Conservation (phyloP, 2,113 vertebrate genomes). For the Actenoides lindsayi region DNA sequence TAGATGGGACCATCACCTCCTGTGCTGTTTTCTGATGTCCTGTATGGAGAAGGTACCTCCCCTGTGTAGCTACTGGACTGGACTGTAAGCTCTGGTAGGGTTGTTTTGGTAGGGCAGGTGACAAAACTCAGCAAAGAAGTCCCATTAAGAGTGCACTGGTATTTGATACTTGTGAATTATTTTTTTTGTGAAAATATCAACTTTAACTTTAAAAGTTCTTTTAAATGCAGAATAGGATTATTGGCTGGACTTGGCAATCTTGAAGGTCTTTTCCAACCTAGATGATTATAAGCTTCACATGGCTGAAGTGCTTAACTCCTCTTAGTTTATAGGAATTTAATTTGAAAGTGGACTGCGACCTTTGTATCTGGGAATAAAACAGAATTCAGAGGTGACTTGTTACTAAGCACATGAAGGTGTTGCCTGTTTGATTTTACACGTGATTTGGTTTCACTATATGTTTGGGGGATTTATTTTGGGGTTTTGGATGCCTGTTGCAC, state of each 20-base stretch:
- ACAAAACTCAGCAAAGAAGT: not conserved
- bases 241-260: not conserved
- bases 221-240: not conserved
- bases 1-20: not conserved
- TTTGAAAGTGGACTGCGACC: not conserved
- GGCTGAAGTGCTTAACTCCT: fast-evolving
- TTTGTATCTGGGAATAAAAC: not conserved
- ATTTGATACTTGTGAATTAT: not conserved
- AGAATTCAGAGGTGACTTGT: not conserved
- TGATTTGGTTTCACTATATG: not conserved
- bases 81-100: not conserved
- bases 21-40: not conserved
- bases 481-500: not conserved
- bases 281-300: not conserved
- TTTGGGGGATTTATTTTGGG: not conserved
- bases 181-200: not conserved
- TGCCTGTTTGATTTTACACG: not conserved
- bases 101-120: not conserved
- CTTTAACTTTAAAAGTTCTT: not conserved
- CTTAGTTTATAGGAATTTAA: not conserved
- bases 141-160: not conserved
- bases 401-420: not conserved
- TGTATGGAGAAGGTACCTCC: not conserved
- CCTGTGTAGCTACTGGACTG: not conserved
- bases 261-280: not conserved